These are phyloP conservation scores for Ethmia dodecea DNA, from an alignment of 2,888 invertebrate species.

Conservation along the genomic window DNA sequence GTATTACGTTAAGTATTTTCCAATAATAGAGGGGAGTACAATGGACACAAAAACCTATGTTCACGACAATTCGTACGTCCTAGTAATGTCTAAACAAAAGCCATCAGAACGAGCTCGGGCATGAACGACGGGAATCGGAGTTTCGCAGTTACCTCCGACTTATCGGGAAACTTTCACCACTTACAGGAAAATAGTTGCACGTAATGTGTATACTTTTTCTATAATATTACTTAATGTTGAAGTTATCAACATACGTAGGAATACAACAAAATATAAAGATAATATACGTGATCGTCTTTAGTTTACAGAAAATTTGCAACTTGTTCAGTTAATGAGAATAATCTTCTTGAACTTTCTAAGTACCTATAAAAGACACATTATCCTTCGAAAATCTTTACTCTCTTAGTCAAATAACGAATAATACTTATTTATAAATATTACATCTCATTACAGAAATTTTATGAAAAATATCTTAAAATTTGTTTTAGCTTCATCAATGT, in stretches of 20 bases:
- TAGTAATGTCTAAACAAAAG: constrained; percentile 60
- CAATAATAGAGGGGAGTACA: constrained; percentile 36
- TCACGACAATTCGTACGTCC: constrained; percentile 51
- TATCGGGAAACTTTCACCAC: constrained; percentile 51
- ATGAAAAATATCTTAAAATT: constrained; percentile 10
- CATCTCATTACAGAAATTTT: too few relatives aligned
- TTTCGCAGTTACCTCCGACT: constrained; percentile 42
- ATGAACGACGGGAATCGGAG: constrained; percentile 36
- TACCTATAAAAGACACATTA: too few relatives aligned
- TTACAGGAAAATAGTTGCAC: constrained; percentile 22
- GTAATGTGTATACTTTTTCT: constrained; percentile 22
- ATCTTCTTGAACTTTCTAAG: too few relatives aligned
- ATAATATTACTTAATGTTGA: too few relatives aligned
- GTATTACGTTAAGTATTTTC: constrained; percentile 33
- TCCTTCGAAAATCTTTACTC: too few relatives aligned
- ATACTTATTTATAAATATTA: too few relatives aligned
- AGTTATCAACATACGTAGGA: too few relatives aligned
- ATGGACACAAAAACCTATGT: constrained; percentile 41
- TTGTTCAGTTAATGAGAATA: too few relatives aligned
- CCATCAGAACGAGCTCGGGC: constrained; percentile 39
- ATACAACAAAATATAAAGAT: too few relatives aligned
- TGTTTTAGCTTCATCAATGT: constrained; percentile 30
- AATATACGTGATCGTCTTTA: too few relatives aligned
- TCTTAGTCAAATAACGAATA: too few relatives aligned
- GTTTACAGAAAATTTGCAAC: too few relatives aligned